phyloP scores from a whole-genome alignment of 2,888 invertebrate species.

The Brachyptera risi region DNA sequence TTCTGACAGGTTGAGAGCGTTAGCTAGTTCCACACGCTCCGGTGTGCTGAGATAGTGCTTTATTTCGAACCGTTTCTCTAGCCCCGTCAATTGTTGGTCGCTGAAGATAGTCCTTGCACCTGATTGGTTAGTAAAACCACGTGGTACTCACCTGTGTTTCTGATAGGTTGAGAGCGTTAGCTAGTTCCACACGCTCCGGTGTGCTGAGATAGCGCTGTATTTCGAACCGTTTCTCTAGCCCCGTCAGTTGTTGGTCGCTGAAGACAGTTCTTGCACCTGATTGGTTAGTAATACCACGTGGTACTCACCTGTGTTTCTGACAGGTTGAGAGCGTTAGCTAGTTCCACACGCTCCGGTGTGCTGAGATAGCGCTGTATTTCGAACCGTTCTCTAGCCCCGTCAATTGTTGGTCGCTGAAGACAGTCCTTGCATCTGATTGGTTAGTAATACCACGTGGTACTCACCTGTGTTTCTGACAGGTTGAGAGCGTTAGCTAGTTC shows the following conservation, averaged over 20 bases:
- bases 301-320: conserved; percentile 74
- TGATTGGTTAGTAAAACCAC: background rate
- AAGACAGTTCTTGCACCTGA: no score
- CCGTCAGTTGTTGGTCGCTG: conserved; percentile 63
- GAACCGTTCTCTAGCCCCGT: conserved; percentile 91
- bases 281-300: no score
- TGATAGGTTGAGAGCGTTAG: conserved; percentile 85
- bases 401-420: conserved; percentile 62
- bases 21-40: no score
- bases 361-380: conserved; percentile 92
- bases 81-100: no score
- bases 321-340: conserved; percentile 86
- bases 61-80: no score
- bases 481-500: conserved; percentile 90
- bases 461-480: conserved; percentile 81
- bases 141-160: conserved; percentile 65
- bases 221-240: conserved; percentile 92
- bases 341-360: conserved; percentile 92
- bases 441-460: background rate
- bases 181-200: conserved; percentile 92
- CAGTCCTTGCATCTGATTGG: conserved; percentile 86
- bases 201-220: conserved; percentile 93
- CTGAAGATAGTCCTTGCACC: no score
- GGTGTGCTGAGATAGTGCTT: no score
- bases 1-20: no score